Evolutionary conservation across 2,113 vertebrate genomes (phyloP), one percentile per base, ranked within the genome.

Genomic region (Ascaphus truei): DNA sequence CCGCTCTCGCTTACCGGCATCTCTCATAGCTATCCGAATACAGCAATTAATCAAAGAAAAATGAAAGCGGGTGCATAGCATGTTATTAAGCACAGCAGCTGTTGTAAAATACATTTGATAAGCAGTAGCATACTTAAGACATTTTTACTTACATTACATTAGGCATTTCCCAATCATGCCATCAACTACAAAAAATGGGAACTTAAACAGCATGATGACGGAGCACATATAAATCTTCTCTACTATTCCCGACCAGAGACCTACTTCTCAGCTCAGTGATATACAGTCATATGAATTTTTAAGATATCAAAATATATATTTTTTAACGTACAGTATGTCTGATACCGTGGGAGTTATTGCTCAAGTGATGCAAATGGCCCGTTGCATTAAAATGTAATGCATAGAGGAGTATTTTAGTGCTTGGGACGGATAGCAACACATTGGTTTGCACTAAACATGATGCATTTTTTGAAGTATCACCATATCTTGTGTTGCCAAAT

Each of bases 1-100:
- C 51, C 22, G 45, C 53, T 36, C 48, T 41, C 23, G 37, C 50
- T 58, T 55, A 57, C 56, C 68, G 63, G 57, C 69, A 63, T 66
- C 50, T 27, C 27, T 51, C 59, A 11, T 56, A 75, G 71, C 65
- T 66, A 80, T 67, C 71, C 75, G 41, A 75, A 61, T 68, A 45
- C 41, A 51, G 59, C 34, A 75, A 68, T 22, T 72, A 66, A 75
- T 58, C 45, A 72, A 74, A 81, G 60, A 72, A 79, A 66, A 75
- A 76, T 76, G 51, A 36, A 61, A 57, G 77, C 67, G 37, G 29
- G 33, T 55, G 45, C 63, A 65, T 22, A 66, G 67, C n/a, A 72
- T 58, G 53, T 58, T 73, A 76, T 60, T 75, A 76, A 30, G 60
- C 30, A 55, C 51, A 59, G 47, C 60, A 80, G 76, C 73, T 78